Base-by-base conservation (phyloP, 1,140 invertebrate species). In the Drosophila tsacasi region DNA sequence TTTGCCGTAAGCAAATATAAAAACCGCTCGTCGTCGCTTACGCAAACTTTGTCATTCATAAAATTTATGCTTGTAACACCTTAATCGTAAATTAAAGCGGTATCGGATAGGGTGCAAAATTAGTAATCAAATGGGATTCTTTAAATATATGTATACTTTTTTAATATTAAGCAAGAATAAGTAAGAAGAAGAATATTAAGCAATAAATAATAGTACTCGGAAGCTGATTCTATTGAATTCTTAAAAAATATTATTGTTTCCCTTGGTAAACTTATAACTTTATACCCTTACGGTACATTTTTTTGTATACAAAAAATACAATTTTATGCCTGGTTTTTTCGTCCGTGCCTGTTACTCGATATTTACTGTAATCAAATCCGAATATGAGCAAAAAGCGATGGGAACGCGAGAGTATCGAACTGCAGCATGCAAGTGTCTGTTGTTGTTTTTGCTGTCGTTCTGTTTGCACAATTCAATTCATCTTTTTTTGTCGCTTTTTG, bases 391-490 rank as follows among this genome's bases (percentile, higher is more conserved):
- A 73, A 72, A 60, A 52, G 54, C 44, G 15, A 44, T 61, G 68
- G 39, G n/a, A 72, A 55, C 52, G 59, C 58, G 50, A 39, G 54
- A 73, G 69, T 73, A 73, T 50, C 67, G 67, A 30, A 42, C 8
- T 42, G 60, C 52, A 35, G 50, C 68, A 44, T 19, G 46, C 19
- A 69, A 59, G 69, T 73, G 27, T 49, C 17, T 76, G 55, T 61
- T 76, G 69, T 61, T 81, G 57, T 77, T 63, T 57, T 52, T 63
- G 54, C 47, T 65, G 30, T 55, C 61, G 30, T 57, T 69, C 49
- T 80, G 55, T 84, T 73, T 72, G 37, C 71, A 49, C 73, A 76
- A 54, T 65, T 50, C 55, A 74, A 74, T 74, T 74, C 71, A 74
- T 69, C 30, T 58, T 83, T 72, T 71, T 42, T 60, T 52, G 30